Evolutionary conservation across 2,797 vertebrate genomes (phyloP), one percentile per base, ranked within the genome.

Genomic region (Mionectes olivaceus): DNA sequence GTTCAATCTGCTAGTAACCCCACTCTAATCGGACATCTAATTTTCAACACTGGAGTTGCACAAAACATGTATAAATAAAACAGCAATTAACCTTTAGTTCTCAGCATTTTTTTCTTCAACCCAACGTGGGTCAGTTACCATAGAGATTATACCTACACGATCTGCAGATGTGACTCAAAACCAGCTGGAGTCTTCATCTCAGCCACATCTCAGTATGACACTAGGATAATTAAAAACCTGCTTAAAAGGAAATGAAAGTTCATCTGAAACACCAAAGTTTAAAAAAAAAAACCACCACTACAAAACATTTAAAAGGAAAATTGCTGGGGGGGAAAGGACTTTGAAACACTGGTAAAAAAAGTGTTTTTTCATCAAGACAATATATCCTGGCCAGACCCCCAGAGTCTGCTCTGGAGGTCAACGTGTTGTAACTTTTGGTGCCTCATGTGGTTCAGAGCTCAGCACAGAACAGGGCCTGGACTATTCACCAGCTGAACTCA

Each of bases 41-140:
- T 95, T 95, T 94, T 95, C 87, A 97, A 87, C 95, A 70, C 53
- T 92, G 83, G 75, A 96, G 87, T 96, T 96, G 70, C 79, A 94
- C 83, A 90, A 96, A 95, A 83, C 77, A 70, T 52, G 57, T 84
- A 84, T 85, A 96, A 97, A 97, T 90, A 96, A 97, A 97, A 95
- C 50, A 95, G 88, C 94, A 97, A 97, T 98, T 98, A 98, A 97
- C 96, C 97, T 98, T 98, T 97, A 94, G 79, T 94, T 96, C 92
- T 91, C 16, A 37, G 75, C 43, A 94, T 74, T 87, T 97, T 97
- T 95, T 96, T 91, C 60, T 96, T 87, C 94, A 87, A 47, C 70
- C 64, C 92, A 91, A 94, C 83, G 53, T 23, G 86, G 94, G 83
- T 96, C 95, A 97, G 96, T 98, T 97, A 93, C 97, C 97, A 97